Evolutionary conservation across 2,888 invertebrate species (phyloP).

Genomic region (Sepiola atlantica): DNA sequence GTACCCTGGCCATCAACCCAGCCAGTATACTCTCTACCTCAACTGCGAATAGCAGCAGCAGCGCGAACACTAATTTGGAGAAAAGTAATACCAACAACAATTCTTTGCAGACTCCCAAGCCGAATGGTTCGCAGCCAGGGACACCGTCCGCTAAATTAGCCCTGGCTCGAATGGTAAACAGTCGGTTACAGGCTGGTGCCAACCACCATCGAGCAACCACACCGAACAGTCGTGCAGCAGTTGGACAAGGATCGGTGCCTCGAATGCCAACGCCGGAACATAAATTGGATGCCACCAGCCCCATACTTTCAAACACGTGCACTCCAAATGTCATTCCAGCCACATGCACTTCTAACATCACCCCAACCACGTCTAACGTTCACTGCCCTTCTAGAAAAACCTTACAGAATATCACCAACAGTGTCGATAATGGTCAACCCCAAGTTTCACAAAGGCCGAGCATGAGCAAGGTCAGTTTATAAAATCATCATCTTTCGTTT

Average conservation of each 20-base stretch:
- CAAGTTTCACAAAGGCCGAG: conserved; percentile 48
- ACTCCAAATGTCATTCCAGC: neutral
- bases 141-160: conserved; percentile 84
- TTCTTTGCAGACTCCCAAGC: neutral
- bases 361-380: neutral
- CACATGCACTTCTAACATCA: neutral
- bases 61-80: neutral
- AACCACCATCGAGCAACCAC: conserved; percentile 40
- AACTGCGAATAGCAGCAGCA: neutral
- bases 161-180: conserved; percentile 88
- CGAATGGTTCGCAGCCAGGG: conserved; percentile 56
- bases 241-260: conserved; percentile 46
- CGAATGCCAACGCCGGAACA: conserved; percentile 6
- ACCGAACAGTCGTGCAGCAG: conserved; percentile 33
- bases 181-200: conserved; percentile 62
- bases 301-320: neutral
- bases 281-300: conserved; percentile 35
- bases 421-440: conserved; percentile 52
- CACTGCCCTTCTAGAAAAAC: conserved; percentile 70
- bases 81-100: neutral
- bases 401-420: conserved; percentile 78
- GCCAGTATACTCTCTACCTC: neutral
- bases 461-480: neutral
- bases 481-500: no score
- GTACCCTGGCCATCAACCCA: neutral